Conservation (phyloP, 2,797 vertebrate species). For the Semaprochilodus insignis region DNA sequence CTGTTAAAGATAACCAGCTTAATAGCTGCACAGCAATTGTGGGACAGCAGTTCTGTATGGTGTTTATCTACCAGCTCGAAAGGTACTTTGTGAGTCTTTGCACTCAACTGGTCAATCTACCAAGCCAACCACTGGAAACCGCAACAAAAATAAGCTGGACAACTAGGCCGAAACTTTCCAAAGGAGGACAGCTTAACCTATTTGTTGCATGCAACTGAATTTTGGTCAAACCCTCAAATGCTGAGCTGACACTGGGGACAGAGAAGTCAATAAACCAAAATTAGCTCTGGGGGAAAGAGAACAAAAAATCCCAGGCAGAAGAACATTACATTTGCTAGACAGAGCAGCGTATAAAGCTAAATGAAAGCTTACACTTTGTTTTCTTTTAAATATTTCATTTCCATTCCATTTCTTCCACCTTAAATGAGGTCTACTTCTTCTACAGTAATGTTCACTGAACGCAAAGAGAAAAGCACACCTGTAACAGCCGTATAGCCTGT, state of each 20-base stretch:
- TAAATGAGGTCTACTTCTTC: background rate
- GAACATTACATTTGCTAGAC: background rate
- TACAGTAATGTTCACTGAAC: too few species aligned
- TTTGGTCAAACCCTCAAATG: background rate
- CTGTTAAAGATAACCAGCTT: slow-evolving; percentile 68
- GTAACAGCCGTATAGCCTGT: too few species aligned
- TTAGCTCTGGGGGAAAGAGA: background rate
- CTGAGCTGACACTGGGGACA: background rate
- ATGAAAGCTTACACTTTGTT: too few species aligned
- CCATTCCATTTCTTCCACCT: background rate
- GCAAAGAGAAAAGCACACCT: too few species aligned
- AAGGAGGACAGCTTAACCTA: background rate
- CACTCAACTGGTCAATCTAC: background rate
- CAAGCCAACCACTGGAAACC: background rate
- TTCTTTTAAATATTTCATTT: background rate
- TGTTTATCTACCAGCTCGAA: background rate
- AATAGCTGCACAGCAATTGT: slow-evolving; percentile 11
- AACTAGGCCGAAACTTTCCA: background rate
- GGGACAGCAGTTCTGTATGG: background rate
- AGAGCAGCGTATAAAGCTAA: too few species aligned
- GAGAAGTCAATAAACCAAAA: slow-evolving; percentile 4
- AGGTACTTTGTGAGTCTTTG: background rate
- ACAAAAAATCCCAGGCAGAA: background rate
- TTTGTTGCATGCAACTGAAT: background rate
- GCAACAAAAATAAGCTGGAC: background rate